Percentiles rank a stretch among this genome's conserved stretches.
phyloP scores from a whole-genome alignment of 1,140 invertebrate genomes.

The Cotesia vestalis region DNA sequence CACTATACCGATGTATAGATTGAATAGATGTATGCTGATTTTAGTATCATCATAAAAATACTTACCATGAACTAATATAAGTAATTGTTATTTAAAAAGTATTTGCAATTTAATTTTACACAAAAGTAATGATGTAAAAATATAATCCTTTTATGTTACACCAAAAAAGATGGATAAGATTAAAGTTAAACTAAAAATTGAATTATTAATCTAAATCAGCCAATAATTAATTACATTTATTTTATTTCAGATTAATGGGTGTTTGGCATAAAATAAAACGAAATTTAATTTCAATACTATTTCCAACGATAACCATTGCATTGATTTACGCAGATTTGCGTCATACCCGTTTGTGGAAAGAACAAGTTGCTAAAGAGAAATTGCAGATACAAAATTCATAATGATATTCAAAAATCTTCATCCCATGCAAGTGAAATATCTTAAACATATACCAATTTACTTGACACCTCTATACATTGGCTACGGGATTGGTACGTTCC shows the following conservation, averaged over 20 bases:
- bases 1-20: no score
- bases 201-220: no score
- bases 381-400: slow-evolving; percentile 1
- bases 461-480: slow-evolving; percentile 66
- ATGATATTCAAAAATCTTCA: background rate
- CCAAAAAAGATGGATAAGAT: no score
- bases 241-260: slow-evolving; percentile 54
- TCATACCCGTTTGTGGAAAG: slow-evolving; percentile 77
- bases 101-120: no score
- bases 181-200: no score
- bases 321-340: slow-evolving; percentile 75
- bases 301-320: slow-evolving; percentile 69
- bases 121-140: no score
- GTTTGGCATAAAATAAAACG: slow-evolving; percentile 23
- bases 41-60: no score
- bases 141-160: no score
- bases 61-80: no score
- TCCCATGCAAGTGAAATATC: slow-evolving; percentile 37
- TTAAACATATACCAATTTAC: slow-evolving; percentile 47
- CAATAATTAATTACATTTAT: background rate
- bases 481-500: slow-evolving; percentile 69
- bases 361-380: slow-evolving; percentile 39
- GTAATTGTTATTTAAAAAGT: no score
- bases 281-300: slow-evolving; percentile 67
- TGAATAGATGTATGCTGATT: no score